phyloP scores from a whole-genome alignment of 2,797 vertebrate species.

The Setipinna tenuifilis region DNA sequence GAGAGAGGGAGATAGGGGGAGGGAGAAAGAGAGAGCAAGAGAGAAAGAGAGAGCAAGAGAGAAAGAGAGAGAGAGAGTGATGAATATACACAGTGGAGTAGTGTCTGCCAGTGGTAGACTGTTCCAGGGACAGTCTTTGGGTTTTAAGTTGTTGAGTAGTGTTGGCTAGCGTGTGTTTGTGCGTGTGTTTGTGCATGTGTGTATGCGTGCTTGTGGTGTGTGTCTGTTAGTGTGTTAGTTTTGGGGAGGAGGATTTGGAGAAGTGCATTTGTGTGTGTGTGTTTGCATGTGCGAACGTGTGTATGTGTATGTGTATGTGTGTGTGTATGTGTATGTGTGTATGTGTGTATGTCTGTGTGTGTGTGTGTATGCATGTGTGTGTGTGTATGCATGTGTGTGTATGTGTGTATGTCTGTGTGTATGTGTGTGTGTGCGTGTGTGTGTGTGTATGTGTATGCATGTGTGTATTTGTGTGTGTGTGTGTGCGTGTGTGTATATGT shows the following conservation, averaged over 20 bases:
- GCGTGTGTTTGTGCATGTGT: background rate
- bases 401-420: background rate
- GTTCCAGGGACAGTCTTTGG: background rate
- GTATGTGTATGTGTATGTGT: background rate
- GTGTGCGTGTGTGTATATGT: background rate
- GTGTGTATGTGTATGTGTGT: background rate
- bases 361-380: background rate
- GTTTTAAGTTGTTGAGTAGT: background rate
- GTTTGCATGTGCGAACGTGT: background rate
- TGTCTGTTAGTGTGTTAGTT: background rate
- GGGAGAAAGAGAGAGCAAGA: background rate
- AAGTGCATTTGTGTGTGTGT: background rate
- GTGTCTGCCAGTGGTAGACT: background rate
- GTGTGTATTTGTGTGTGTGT: background rate
- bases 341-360: background rate
- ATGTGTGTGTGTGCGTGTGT: background rate
- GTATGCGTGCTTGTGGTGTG: background rate
- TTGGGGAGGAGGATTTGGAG: background rate
- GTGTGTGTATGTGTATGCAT: too few species aligned
- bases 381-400: background rate
- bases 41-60: background rate
- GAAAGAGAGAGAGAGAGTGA: background rate
- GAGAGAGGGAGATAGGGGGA: background rate
- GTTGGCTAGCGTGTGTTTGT: background rate
- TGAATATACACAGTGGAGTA: background rate